A percentile compares a stretch with the other conserved stretches of the same genome.
Evolutionary conservation across 2,113 vertebrate genomes (phyloP).

Genomic region (Paedocypris sp.): DNA sequence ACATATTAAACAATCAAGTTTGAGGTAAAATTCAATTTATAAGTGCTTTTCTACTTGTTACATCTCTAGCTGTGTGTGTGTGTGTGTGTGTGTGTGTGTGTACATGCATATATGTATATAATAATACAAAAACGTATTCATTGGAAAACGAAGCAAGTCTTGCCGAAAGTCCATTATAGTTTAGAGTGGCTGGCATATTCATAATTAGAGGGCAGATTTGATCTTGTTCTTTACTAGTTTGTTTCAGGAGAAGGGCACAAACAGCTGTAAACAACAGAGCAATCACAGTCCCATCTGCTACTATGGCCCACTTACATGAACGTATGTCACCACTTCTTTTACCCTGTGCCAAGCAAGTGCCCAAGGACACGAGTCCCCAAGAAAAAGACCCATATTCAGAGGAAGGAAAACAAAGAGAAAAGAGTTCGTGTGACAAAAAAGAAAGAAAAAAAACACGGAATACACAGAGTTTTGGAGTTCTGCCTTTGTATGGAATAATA

Average conservation of each 20-base stretch:
- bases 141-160: not conserved
- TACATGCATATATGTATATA: not conserved
- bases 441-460: no score
- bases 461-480: no score
- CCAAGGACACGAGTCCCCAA: constrained; percentile 73
- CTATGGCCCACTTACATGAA: constrained; percentile 67
- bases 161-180: constrained; percentile 16
- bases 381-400: constrained; percentile 65
- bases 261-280: constrained; percentile 69
- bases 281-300: constrained; percentile 67
- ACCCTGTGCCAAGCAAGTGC: constrained; percentile 61
- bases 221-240: constrained; percentile 21
- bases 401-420: constrained; percentile 39
- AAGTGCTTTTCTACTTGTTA: no score
- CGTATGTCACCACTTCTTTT: constrained; percentile 67
- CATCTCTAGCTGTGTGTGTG: no score
- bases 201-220: constrained; percentile 27
- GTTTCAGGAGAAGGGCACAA: constrained; percentile 59
- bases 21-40: no score
- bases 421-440: constrained; percentile 31
- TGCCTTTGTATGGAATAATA: no score
- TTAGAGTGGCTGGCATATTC: constrained; percentile 30
- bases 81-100: not conserved
- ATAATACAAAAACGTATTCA: not conserved
- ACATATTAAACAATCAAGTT: no score